A percentile compares a stretch with the other conserved stretches of the same genome.
These are phyloP conservation scores for Mus minutoides DNA, from an alignment of 2,797 vertebrate species.

Conservation along the genomic window DNA sequence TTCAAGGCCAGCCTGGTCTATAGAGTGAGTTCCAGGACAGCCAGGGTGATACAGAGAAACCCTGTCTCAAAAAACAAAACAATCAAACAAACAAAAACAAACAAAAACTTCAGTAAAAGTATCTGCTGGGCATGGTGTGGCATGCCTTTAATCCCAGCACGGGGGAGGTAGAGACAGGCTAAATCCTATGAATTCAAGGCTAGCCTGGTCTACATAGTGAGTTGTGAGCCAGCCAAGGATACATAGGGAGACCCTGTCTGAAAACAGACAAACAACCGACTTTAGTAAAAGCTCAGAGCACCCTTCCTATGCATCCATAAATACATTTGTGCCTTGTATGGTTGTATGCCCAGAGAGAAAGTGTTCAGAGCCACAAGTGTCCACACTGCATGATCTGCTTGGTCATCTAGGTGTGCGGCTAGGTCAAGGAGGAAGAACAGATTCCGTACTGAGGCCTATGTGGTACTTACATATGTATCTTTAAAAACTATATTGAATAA, in stretches of 20 bases:
- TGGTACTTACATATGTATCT: neutral
- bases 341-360: neutral
- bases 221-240: neutral
- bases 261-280: neutral
- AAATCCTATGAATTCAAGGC: neutral
- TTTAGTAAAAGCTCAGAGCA: neutral
- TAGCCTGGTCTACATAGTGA: neutral
- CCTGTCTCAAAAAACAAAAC: too few relatives aligned
- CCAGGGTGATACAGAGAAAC: too few relatives aligned
- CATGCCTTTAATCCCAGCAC: too few relatives aligned
- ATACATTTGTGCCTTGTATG: too few relatives aligned
- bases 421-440: neutral
- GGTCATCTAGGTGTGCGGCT: neutral
- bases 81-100: too few relatives aligned
- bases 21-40: too few relatives aligned
- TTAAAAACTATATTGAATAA: neutral
- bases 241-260: neutral
- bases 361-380: neutral
- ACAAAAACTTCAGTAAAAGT: neutral
- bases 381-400: neutral
- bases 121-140: neutral
- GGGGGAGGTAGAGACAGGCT: neutral
- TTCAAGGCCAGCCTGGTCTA: too few relatives aligned
- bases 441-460: too few relatives aligned
- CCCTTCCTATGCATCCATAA: neutral